Evolutionary conservation across 1,140 invertebrate genomes (phyloP).

Genomic region (Polypedilum vanderplanki): DNA sequence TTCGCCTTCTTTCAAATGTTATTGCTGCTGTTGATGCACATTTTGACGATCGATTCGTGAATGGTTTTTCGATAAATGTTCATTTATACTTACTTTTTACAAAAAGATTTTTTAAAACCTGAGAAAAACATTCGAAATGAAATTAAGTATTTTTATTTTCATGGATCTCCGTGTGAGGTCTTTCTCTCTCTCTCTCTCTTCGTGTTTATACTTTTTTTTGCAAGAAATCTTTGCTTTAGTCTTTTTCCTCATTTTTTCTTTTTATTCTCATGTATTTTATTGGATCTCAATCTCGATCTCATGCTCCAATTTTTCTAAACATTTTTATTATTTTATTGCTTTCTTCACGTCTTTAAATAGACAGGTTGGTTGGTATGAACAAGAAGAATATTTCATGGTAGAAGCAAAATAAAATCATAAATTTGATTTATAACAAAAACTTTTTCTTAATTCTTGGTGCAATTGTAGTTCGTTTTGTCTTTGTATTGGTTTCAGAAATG

Average conservation of each 20-base stretch:
- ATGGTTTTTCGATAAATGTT: slow-evolving; percentile 1
- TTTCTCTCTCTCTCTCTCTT: no score
- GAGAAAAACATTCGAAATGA: neutral
- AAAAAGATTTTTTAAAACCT: neutral
- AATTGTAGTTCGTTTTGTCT: no score
- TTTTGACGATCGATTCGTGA: slow-evolving; percentile 10
- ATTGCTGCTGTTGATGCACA: neutral
- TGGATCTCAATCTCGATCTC: neutral
- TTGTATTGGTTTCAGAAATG: no score
- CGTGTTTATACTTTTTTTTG: neutral
- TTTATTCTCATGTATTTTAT: neutral
- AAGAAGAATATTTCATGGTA: no score
- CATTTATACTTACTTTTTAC: neutral
- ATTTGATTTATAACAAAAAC: no score
- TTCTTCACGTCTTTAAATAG: no score
- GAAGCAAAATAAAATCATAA: no score
- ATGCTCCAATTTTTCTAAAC: no score
- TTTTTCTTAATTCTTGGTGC: no score
- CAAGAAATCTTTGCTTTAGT: neutral
- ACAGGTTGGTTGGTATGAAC: no score
- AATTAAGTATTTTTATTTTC: neutral
- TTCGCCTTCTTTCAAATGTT: neutral
- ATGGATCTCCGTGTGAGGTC: slow-evolving; percentile 22
- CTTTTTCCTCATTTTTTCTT: neutral
- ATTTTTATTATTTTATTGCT: no score